These are phyloP conservation scores for Archaeoteleia sp. DNA, from an alignment of 2,888 invertebrate genomes.

Conservation along the genomic window DNA sequence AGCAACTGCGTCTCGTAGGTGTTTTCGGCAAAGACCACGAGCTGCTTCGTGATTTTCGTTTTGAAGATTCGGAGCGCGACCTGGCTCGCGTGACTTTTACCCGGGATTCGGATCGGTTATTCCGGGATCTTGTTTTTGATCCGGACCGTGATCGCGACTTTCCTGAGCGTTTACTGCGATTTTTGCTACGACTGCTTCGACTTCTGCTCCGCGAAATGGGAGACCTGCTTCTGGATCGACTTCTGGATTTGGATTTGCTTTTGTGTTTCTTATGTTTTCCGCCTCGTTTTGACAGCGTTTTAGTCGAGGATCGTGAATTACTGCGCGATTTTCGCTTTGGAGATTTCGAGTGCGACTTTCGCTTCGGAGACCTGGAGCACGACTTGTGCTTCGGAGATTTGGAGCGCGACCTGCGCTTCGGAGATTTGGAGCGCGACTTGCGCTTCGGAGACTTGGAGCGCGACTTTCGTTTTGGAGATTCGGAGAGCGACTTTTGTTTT, in stretches of 20 bases:
- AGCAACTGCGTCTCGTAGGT: conserved; percentile 71
- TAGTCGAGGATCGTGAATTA: conserved; percentile 80
- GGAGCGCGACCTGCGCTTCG: conserved; percentile 63
- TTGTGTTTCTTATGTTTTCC: too few relatives aligned
- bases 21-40: conserved; percentile 80
- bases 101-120: conserved; percentile 48
- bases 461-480: background rate
- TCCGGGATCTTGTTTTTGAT: conserved; percentile 50
- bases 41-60: conserved; percentile 75
- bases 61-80: conserved; percentile 57
- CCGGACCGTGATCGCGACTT: too few relatives aligned
- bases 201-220: conserved; percentile 24
- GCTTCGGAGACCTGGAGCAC: too few relatives aligned
- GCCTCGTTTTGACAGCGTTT: conserved; percentile 71
- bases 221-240: too few relatives aligned
- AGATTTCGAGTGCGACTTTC: too few relatives aligned
- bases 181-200: background rate
- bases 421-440: conserved; percentile 64
- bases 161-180: too few relatives aligned
- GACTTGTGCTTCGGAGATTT: too few relatives aligned
- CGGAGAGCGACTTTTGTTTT: conserved; percentile 53
- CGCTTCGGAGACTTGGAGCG: conserved; percentile 48
- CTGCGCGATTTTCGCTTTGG: conserved; percentile 73
- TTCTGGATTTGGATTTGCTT: conserved; percentile 31
- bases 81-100: conserved; percentile 66